Evolutionary conservation across 2,113 vertebrate genomes (phyloP).

Genomic region (Xyliphius kryptos): DNA sequence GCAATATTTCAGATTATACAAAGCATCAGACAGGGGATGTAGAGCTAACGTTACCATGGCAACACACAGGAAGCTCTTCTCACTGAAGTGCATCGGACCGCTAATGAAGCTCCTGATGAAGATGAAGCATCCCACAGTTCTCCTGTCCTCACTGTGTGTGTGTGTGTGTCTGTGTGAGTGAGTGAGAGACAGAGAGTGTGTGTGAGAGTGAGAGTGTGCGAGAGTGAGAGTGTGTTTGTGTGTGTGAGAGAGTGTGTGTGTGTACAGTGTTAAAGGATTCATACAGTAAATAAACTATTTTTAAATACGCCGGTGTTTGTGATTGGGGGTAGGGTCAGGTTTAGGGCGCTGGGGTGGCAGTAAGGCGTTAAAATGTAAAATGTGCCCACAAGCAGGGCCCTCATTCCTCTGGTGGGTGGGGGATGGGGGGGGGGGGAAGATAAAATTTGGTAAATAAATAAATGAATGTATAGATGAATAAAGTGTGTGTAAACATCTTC

Average conservation of each 20-base stretch:
- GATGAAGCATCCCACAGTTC: slow-evolving; percentile 2
- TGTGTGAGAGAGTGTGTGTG: background rate
- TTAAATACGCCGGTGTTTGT: background rate
- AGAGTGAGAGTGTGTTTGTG: slow-evolving; percentile 9
- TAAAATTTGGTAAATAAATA: no score
- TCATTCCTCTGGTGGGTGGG: no score
- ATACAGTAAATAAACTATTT: slow-evolving; percentile 32
- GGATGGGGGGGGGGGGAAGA: no score
- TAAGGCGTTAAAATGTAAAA: no score
- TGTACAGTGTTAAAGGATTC: slow-evolving; percentile 17
- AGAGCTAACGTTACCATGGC: slow-evolving; percentile 34
- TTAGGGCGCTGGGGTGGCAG: no score
- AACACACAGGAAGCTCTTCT: slow-evolving; percentile 6
- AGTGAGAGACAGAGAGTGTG: slow-evolving; percentile 15
- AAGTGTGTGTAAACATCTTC: no score
- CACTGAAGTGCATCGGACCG: background rate
- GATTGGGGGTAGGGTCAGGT: no score
- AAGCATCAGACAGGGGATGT: slow-evolving; percentile 72
- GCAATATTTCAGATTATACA: slow-evolving; percentile 77
- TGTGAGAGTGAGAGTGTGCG: slow-evolving; percentile 4
- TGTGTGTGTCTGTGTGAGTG: slow-evolving; percentile 12
- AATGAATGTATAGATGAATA: no score
- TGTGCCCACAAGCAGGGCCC: no score
- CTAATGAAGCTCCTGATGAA: background rate
- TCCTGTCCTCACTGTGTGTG: background rate